Base-by-base conservation (phyloP, 30 jellyfish, hydroid and myxozoan species). In the Clytia hemisphaerica region DNA sequence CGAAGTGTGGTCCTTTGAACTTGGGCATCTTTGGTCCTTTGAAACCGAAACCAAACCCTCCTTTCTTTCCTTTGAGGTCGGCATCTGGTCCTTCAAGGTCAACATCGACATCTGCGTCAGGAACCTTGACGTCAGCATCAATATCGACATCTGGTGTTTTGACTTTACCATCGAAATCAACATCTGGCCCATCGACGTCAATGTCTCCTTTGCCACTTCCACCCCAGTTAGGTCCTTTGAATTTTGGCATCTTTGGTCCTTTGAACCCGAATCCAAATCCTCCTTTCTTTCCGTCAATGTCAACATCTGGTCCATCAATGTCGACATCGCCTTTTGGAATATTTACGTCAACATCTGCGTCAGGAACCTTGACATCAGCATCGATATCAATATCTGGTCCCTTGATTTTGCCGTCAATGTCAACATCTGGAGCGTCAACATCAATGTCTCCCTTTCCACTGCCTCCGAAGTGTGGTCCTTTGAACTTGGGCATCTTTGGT, bases 161-260 rank as follows among this genome's bases (percentile, higher is more conserved):
- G 31, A 48, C 21, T 32, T 48, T 48, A 18, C 61, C 61, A 48
- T 48, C 61, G 27, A 48, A 29, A 48, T 48, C 61, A 48, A 58
- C 71, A 22, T 58, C 71, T 58, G 70, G 70, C 16, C 7, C 53
- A 57, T 57, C 44, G 9, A 46, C 60, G 25, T 46, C 9, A 9
- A 60, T 27, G 34, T 37, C 73, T 12, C 71, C 78, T 2, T 65
- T 65, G 26, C 78, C 78, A 44, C 78, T 65, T 40, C 78, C 78
- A 4, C 78, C 78, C 18, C 37, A 57, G 16, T 57, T 57, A 5
- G 70, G 70, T 4, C 36, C 36, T n/a, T 57, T 37, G 44, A 57
- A 37, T 37, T 44, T 37, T 25, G 78, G 78, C 65, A 36, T n/a
- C 37, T 65, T 65, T n/a, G 78, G 78, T 37, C 37, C 12, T 37